These are phyloP conservation scores for Acheta domesticus DNA, from an alignment of 2,888 invertebrate species.

Conservation along the genomic window DNA sequence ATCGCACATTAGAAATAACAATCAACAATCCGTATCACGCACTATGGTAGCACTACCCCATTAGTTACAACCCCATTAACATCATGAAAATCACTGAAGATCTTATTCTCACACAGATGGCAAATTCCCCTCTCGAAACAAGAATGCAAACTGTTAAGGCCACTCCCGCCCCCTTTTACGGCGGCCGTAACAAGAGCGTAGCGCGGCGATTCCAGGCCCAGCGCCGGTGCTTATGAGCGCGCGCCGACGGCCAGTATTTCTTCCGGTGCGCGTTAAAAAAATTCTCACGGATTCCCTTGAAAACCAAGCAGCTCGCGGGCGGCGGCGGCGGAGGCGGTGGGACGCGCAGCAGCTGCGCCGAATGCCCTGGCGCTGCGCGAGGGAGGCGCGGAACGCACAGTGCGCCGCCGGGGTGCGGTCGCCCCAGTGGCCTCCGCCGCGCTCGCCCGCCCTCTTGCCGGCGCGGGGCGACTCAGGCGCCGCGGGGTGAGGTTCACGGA, in stretches of 20 bases:
- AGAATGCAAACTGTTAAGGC: too few relatives aligned
- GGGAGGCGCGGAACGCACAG: not conserved
- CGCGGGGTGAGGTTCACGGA: too few relatives aligned
- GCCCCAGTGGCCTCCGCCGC: not conserved
- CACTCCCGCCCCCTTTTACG: too few relatives aligned
- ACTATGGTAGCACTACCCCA: too few relatives aligned
- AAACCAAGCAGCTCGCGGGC: not conserved
- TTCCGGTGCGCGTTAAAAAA: not conserved
- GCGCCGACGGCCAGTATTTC: not conserved
- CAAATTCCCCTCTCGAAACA: too few relatives aligned
- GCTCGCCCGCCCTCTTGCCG: not conserved
- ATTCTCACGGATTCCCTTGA: slow-evolving; percentile 10
- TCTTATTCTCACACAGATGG: too few relatives aligned
- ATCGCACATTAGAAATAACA: too few relatives aligned
- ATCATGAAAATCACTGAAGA: too few relatives aligned
- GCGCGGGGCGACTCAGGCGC: too few relatives aligned
- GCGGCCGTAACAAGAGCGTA: too few relatives aligned
- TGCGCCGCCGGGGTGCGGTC: not conserved
- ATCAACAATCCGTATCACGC: too few relatives aligned
- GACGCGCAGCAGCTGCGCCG: not conserved
- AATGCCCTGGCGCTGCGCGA: not conserved
- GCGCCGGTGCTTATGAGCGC: slow-evolving; percentile 1
- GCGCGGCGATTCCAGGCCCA: not conserved
- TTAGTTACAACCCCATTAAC: too few relatives aligned
- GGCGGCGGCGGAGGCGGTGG: not conserved